Base-by-base conservation (phyloP, 92 coral and sea anemone genomes). In the Zoanthus solanderi region DNA sequence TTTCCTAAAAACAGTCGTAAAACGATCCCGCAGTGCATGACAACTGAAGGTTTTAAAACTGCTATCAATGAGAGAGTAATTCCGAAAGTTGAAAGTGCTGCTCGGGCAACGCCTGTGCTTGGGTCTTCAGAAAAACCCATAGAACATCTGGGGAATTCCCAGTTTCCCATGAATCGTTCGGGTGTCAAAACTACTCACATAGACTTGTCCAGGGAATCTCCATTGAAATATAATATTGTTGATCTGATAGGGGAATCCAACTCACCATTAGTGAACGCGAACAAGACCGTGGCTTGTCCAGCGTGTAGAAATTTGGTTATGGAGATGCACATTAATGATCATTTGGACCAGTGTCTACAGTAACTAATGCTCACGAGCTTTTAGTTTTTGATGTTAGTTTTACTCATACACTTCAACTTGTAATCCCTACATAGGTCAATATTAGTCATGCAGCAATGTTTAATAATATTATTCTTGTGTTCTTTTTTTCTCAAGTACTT, bases 21-120 rank as follows among this genome's bases (percentile, higher is more conserved):
- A 31, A 32, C 52, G 15, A 44, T 52, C 29, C 79, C 84, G 18
- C 72, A 87, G 63, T 30, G 87, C 53, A 18, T 88, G 50, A 95
- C 99, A 63, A 94, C 95, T 29, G 67, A 90, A 50, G 98, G 95
- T 13, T 97, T 97, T 75, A 93, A 91, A 71, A 92, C 76, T 77
- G 92, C 58, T 28, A 0, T 23, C 58, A 45, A 10, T 5, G 75
- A 45, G 44, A 68, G 7, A 81, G 4, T 9, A n/a, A 48, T 7
- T 63, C 42, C 61, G 13, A 18, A 67, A 14, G 44, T 17, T 65
- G 14, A 16, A 79, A 9, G 32, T 44, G 8, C 46, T 23, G 10
- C 60, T 16, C 16, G 17, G 9, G 5, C 28, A 52, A 77, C 53
- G 28, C 87, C 92, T 10, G 37, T 50, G 8, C 47, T 90, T 50